Percentiles rank a stretch among this genome's conserved stretches.
These are phyloP conservation scores for Leucosticte australis DNA, from an alignment of 2,113 vertebrate genomes.

Conservation along the genomic window DNA sequence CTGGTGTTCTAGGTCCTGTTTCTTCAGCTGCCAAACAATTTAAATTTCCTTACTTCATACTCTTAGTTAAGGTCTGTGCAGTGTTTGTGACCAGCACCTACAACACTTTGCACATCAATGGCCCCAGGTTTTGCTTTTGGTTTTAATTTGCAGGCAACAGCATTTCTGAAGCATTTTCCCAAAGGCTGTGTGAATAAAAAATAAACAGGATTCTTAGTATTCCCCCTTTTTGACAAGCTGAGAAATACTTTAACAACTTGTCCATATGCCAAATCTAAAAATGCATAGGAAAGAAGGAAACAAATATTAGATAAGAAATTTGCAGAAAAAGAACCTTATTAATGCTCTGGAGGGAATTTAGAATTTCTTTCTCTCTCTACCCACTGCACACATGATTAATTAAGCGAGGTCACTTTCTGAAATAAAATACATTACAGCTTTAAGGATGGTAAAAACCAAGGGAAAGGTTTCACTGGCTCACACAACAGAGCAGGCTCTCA, in stretches of 20 bases:
- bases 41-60: background rate
- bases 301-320: background rate
- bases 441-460: background rate
- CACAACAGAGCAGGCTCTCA: background rate
- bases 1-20: background rate
- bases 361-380: background rate
- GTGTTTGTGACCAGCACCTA: background rate
- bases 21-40: background rate
- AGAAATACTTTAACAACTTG: background rate
- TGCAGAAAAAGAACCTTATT: background rate
- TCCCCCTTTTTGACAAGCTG: background rate
- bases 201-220: background rate
- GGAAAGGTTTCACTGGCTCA: background rate
- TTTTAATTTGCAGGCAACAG: background rate
- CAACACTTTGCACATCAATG: background rate
- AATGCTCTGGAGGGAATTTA: background rate
- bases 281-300: background rate
- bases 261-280: background rate
- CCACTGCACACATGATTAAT: background rate
- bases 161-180: background rate
- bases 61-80: background rate
- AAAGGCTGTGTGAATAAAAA: background rate
- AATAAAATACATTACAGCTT: background rate
- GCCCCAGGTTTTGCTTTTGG: background rate
- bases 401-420: background rate